Evolutionary conservation across 2,797 vertebrate species (phyloP), one percentile per base, ranked within the genome.

Genomic region (Falco biarmicus): DNA sequence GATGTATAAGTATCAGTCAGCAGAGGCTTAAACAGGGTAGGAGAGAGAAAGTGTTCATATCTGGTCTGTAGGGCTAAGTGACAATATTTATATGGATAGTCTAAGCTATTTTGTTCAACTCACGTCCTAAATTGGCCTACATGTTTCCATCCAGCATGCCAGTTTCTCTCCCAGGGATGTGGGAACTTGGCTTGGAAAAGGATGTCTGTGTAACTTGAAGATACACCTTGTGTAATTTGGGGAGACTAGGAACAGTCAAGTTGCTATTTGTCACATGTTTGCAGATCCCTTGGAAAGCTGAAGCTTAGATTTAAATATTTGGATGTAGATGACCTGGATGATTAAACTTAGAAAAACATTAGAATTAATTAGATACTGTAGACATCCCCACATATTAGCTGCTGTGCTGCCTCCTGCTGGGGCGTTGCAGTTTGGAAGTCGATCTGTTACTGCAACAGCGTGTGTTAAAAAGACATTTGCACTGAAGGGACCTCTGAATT

Each of bases 241-340:
- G 29, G 85, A 39, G 59, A 68, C 31, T 47, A 50, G 41, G 41
- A 87, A 41, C 48, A 66, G 32, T 61, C 25, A 26, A 2, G 2
- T 43, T 87, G 22, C 11, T 84, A 25, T 73, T 89, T 90, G n/a
- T 83, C 61, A 71, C 32, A 7, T 18, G 15, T 75, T 70, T 89
- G 15, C 57, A 95, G 48, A 89, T 57, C 61, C 26, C 34, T 84
- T 45, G 71, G 34, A 95, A 76, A 81, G 18, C 26, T 91, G 63
- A 78, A 83, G 28, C 28, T 85, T 73, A 45, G 15, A 63, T 13
- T 68, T n/a, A 96, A 95, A 92, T 91, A 91, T 91, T 95, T 93
- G 47, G 51, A 53, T 81, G 34, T 45, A 78, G 69, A 65, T 95
- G 78, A 86, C 81, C 82, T 79, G 26, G 15, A 79, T 82, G 61